Base-by-base conservation (phyloP, 23 tunicate genomes). In the Trididemnum nubilum region DNA sequence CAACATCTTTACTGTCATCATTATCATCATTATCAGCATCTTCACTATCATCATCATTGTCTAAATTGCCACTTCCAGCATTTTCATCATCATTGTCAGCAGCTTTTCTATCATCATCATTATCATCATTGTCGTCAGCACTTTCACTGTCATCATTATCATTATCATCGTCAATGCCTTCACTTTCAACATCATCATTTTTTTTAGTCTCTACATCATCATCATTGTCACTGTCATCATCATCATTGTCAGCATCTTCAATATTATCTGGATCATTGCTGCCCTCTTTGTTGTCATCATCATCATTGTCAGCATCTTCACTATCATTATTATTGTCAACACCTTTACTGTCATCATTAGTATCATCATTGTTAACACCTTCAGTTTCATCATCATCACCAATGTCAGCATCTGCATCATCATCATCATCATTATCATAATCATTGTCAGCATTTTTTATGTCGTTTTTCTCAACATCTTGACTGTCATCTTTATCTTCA, bases 311-410 rank as follows among this genome's bases (percentile, higher is more conserved):
- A 76, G 44, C 72, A 5, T 49, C 81, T 9, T 15, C 51, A 35
- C 12, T 22, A 15, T 34, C n/a, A 12, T 71, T 58, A 33, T 35
- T n/a, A 7, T 28, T 21, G 35, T 44, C 23, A 32, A 51, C 74
- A n/a, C 59, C 74, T n/a, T 76, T 74, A 76, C 3, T 21, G 24
- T 51, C 81, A 76, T 51, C 81, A 37, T 51, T 27, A 76, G n/a
- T 18, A 25, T 76, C 81, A 76, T 51, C 81, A 37, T 38, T 24
- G 24, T 49, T 18, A 76, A 51, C 81, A 49, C 24, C 60, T 29
- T 9, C 23, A 9, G 25, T 28, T 7, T 33, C 78, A 24, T 72
- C 64, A 29, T 34, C 54, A 36, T 33, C 78, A 64, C 9, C 71
- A 12, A 12, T 24, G n/a, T 9, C 71, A 64, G 15, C 23, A 22